Base-by-base conservation (phyloP, 2,888 invertebrate genomes). In the Lissonota sp. region DNA sequence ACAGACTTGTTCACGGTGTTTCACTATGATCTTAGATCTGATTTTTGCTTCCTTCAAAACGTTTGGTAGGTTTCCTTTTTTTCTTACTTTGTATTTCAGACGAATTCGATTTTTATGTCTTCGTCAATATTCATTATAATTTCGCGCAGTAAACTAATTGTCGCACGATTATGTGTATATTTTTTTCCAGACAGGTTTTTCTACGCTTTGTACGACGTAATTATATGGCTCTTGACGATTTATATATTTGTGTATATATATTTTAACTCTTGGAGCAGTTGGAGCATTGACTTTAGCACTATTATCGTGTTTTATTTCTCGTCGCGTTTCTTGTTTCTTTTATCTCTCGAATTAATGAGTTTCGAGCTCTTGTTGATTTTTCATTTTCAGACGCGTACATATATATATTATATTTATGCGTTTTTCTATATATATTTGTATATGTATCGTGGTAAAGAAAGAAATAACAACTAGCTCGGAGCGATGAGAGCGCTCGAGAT, bases 401-500 rank as follows among this genome's bases (percentile, higher is more conserved):
- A 26, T 26, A 26, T 26, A 26, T 26, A 26, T 26, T 26, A 26
- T 3, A 26, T 26, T n/a, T n/a, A n/a, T n/a, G n/a, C n/a, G 26
- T 26, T 26, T 26, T 26, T 26, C 26, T 26, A 3, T 10, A 57
- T 8, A 49, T 40, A 26, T 4, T 42, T 39, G 16, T 39, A 10
- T 10, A 6, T 64, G 26, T 16, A 49, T 73, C 44, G 46, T 64
- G 64, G 63, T 53, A 8, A 53, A 12, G 51, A 57, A 60, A 63
- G 44, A 63, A 44, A 16, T 77, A 58, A 69, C 66, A 78, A 74
- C 81, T 81, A 78, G 74, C 72, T 80, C 46, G 64, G 63, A 84
- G 64, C 87, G 72, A 60, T 82, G 26, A 26, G 26, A 83, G 85
- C 86, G 84, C 86, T 86, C 85, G 84, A 87, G 87, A 88, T 88